phyloP scores from a whole-genome alignment of 92 coral and sea anemone genomes.

The Epizoanthus scotinus region DNA sequence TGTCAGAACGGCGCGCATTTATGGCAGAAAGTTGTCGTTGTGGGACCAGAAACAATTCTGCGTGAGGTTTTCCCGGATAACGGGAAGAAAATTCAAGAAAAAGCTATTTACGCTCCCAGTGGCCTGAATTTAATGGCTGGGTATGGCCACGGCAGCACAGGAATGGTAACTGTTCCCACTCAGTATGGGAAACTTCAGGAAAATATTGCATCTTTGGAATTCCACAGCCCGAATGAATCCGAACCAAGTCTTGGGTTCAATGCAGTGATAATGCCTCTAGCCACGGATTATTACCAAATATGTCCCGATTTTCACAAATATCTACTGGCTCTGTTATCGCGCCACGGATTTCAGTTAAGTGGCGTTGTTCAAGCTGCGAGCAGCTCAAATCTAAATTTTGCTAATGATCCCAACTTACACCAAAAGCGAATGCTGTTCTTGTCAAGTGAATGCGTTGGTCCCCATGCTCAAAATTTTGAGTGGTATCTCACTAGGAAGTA shows the following conservation, averaged over 20 bases:
- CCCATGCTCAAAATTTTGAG: constrained; percentile 36
- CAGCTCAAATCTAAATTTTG: not conserved
- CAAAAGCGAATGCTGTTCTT: constrained; percentile 6
- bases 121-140: constrained; percentile 36
- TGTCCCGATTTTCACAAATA: constrained; percentile 39
- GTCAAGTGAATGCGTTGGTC: constrained; percentile 14
- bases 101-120: constrained; percentile 16
- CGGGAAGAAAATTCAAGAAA: constrained; percentile 34
- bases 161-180: constrained; percentile 13
- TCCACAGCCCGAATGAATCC: constrained; percentile 17
- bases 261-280: not conserved
- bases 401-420: not conserved
- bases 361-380: constrained; percentile 5
- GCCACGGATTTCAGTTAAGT: constrained; percentile 26
- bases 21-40: constrained; percentile 34
- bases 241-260: not conserved
- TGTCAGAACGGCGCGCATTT: constrained; percentile 31
- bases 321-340: constrained; percentile 33
- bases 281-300: constrained; percentile 20
- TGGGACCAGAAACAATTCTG: constrained; percentile 15
- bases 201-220: constrained; percentile 25
- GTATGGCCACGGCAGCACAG: constrained; percentile 11
- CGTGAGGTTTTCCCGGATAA: constrained; percentile 32
- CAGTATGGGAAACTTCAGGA: constrained; percentile 25
- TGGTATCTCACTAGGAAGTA: constrained; percentile 24